Conservation (phyloP, 2,888 invertebrate genomes). For the Tuta absoluta region DNA sequence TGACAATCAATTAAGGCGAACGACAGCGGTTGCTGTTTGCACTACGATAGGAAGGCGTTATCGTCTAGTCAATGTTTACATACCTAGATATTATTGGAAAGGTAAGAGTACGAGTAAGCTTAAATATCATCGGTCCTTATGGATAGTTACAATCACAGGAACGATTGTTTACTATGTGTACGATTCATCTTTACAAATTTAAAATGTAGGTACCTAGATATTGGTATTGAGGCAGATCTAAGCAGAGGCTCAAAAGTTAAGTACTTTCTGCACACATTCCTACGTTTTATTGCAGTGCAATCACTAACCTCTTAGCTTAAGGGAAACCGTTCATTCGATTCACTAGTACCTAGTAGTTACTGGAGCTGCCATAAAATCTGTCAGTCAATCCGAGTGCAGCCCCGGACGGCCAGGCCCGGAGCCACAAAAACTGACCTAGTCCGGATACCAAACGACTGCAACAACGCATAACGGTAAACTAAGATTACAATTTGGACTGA, state of each 20-base stretch:
- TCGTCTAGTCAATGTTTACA: conserved; percentile 24
- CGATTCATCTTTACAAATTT: no score
- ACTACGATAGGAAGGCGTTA: conserved; percentile 37
- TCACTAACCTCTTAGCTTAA: background rate
- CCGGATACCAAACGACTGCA: conserved; percentile 74
- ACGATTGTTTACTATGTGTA: no score
- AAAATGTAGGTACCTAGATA: no score
- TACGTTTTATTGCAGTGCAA: no score
- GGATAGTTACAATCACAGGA: background rate
- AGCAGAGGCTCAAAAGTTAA: no score
- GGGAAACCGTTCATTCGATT: background rate
- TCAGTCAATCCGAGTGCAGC: conserved; percentile 27
- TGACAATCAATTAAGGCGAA: conserved; percentile 27
- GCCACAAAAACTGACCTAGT: conserved; percentile 77
- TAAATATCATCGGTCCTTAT: background rate
- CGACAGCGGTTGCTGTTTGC: conserved; percentile 40
- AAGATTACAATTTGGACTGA: conserved; percentile 69
- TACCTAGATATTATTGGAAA: conserved; percentile 28
- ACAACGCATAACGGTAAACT: conserved; percentile 68
- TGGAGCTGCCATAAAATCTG: conserved; percentile 15
- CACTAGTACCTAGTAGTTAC: background rate
- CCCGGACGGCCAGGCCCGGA: background rate
- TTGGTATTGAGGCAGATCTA: no score
- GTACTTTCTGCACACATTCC: no score
- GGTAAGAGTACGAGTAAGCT: conserved; percentile 17